Evolutionary conservation across 2,797 vertebrate species (phyloP).

Genomic region (Spea hammondii): DNA sequence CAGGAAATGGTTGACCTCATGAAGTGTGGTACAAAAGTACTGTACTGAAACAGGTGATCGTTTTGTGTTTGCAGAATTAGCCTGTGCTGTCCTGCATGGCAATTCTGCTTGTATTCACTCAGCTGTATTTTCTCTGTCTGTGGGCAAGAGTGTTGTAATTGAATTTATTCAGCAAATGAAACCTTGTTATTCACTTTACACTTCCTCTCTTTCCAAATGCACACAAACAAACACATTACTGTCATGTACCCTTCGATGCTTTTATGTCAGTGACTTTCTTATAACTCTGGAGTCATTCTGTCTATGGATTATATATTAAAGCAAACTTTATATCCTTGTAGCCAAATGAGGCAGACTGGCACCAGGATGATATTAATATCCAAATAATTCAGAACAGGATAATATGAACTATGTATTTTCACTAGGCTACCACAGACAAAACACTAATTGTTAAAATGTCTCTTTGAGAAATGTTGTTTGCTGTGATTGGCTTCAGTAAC

Average conservation of each 20-base stretch:
- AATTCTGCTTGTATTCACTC: constrained; percentile 13
- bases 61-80: constrained; percentile 27
- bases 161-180: constrained; percentile 51
- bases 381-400: constrained; percentile 33
- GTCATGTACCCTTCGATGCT: constrained; percentile 27
- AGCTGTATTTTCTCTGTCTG: constrained; percentile 44
- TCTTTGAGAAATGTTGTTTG: constrained; percentile 20
- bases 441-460: constrained; percentile 47
- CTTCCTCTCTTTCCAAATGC: constrained; percentile 34
- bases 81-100: constrained; percentile 17
- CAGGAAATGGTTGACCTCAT: not conserved
- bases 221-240: constrained; percentile 15
- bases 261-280: constrained; percentile 39
- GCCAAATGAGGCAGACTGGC: not conserved
- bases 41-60: constrained; percentile 26
- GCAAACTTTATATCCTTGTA: constrained; percentile 37
- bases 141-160: constrained; percentile 44
- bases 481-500: constrained; percentile 12
- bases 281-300: constrained; percentile 41
- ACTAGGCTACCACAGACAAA: constrained; percentile 38
- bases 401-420: constrained; percentile 24
- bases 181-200: constrained; percentile 49
- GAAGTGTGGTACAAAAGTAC: constrained; percentile 6
- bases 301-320: constrained; percentile 47
- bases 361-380: constrained; percentile 32